These are phyloP conservation scores for Lophius piscatorius DNA, from an alignment of 2,113 vertebrate genomes.

Conservation along the genomic window DNA sequence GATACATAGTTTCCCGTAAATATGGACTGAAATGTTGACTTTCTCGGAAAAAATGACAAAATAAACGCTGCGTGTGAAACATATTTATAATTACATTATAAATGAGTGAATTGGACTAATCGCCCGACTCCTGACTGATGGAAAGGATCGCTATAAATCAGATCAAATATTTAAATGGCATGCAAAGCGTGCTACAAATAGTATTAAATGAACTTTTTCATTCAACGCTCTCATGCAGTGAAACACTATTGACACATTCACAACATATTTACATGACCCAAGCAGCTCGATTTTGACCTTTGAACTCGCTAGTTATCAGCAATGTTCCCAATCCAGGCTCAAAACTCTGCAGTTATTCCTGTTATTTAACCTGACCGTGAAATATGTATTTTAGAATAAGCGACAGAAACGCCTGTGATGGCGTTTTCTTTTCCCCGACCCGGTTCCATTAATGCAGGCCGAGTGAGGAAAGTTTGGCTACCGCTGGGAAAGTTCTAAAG, in stretches of 20 bases:
- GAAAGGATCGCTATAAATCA: too few relatives aligned
- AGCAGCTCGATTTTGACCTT: background rate
- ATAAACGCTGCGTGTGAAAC: too few relatives aligned
- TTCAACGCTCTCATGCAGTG: constrained; percentile 15
- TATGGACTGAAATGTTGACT: too few relatives aligned
- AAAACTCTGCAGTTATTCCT: background rate
- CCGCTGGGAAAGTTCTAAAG: background rate
- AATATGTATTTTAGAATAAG: background rate
- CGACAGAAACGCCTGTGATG: background rate
- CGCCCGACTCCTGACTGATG: too few relatives aligned
- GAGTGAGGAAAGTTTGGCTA: background rate
- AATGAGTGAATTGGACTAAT: too few relatives aligned
- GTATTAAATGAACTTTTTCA: constrained; percentile 29
- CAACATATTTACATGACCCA: constrained; percentile 26
- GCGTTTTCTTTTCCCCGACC: background rate
- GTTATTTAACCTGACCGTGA: constrained; percentile 8
- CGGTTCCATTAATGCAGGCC: background rate
- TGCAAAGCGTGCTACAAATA: constrained; percentile 40
- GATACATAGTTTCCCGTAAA: too few relatives aligned
- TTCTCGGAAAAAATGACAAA: too few relatives aligned
- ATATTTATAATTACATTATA: too few relatives aligned
- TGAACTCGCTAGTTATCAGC: constrained; percentile 4
- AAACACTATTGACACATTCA: constrained; percentile 5
- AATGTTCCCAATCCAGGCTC: constrained; percentile 18
- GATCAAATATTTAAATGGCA: too few relatives aligned